phyloP scores from a whole-genome alignment of 2,797 vertebrate species.

The Merluccius polli region DNA sequence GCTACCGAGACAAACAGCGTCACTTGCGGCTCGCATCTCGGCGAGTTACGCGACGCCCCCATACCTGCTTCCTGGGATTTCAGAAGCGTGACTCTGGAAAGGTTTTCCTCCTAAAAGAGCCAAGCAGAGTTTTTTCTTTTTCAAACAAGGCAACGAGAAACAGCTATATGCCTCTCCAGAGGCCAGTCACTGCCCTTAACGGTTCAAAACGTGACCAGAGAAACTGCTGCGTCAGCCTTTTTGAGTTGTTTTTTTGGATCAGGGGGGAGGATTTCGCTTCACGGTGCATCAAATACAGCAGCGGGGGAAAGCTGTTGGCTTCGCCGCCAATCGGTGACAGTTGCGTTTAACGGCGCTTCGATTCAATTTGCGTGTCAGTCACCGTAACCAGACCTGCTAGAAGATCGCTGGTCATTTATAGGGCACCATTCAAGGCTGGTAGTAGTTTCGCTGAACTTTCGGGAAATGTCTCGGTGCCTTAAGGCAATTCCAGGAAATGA shows the following conservation, averaged over 20 bases:
- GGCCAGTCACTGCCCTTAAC: neutral
- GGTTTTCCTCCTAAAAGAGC: neutral
- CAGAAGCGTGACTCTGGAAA: neutral
- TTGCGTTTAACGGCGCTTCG: slow-evolving; percentile 8
- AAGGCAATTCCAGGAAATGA: slow-evolving; percentile 52
- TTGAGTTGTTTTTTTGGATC: neutral
- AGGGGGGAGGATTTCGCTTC: neutral
- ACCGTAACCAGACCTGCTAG: slow-evolving; percentile 29
- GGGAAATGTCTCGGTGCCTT: slow-evolving; percentile 37
- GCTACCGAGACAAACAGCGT: too few species aligned
- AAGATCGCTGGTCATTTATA: slow-evolving; percentile 33
- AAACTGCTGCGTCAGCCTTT: neutral
- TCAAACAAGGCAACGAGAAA: neutral
- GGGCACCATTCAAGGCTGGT: slow-evolving; percentile 33
- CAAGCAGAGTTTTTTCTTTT: too few species aligned
- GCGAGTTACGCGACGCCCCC: too few species aligned
- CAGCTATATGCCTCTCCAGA: neutral
- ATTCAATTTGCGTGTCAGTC: slow-evolving; percentile 54
- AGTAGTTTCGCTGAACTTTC: slow-evolving; percentile 24
- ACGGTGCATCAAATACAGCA: neutral
- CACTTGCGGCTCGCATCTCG: too few species aligned
- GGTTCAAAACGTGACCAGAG: neutral
- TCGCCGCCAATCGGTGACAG: neutral
- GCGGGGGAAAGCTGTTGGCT: neutral
- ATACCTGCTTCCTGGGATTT: too few species aligned